Conservation (phyloP, 2,888 invertebrate genomes). For the Orchesellides sinensis region DNA sequence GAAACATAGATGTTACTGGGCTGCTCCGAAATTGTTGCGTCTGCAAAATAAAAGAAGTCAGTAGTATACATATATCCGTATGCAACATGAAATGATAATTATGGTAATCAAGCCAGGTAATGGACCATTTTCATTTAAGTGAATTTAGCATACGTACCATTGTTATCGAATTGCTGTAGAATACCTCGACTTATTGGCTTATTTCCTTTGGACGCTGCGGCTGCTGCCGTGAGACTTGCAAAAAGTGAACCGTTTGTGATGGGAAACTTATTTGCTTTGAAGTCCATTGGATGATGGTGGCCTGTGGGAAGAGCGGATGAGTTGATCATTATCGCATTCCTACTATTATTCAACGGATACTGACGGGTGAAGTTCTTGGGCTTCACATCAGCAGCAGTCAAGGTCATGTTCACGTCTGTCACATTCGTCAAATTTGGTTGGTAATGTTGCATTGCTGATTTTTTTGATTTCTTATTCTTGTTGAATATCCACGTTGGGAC, state of each 20-base stretch:
- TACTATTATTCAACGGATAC: conserved; percentile 51
- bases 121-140: conserved; percentile 42
- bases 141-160: conserved; percentile 10
- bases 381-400: conserved; percentile 44
- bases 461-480: conserved; percentile 37
- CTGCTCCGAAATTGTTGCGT: conserved; percentile 56
- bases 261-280: conserved; percentile 67
- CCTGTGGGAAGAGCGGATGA: conserved; percentile 45
- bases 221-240: conserved; percentile 66
- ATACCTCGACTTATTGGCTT: conserved; percentile 29
- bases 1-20: conserved; percentile 64
- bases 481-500: conserved; percentile 70
- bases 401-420: conserved; percentile 59
- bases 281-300: conserved; percentile 43
- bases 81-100: too few relatives aligned
- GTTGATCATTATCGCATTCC: conserved; percentile 39
- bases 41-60: too few relatives aligned
- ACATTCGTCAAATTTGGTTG: conserved; percentile 61
- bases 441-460: conserved; percentile 41
- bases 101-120: conserved; percentile 39
- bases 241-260: conserved; percentile 71
- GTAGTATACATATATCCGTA: too few relatives aligned
- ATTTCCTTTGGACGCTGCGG: conserved; percentile 34
- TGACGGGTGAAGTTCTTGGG: conserved; percentile 35
- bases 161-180: conserved; percentile 48